A percentile compares a stretch with the other conserved stretches of the same genome.
These are phyloP conservation scores for Serinus canaria DNA, from an alignment of 2,113 vertebrate species.

Conservation along the genomic window DNA sequence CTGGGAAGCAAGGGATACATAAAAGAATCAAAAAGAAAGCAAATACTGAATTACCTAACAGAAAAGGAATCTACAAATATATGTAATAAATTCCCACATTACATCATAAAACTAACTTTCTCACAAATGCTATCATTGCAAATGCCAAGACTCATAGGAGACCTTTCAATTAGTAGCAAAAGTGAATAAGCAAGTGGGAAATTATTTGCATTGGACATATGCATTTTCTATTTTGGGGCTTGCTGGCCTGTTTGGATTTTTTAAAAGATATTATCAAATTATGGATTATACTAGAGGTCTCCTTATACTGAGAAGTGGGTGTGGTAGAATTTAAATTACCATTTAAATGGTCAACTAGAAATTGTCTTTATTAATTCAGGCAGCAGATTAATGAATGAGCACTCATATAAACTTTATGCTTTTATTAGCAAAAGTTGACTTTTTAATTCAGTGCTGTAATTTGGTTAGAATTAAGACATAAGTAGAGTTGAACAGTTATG, in stretches of 20 bases:
- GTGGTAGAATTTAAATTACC: background rate
- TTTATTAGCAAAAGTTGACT: background rate
- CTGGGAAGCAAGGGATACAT: conserved; percentile 8
- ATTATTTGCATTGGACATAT: background rate
- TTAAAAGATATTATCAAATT: background rate
- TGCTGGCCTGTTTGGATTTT: background rate
- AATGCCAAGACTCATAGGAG: background rate
- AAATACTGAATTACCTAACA: conserved; percentile 7
- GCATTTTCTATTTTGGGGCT: background rate
- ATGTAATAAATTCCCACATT: conserved; percentile 33
- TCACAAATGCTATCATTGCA: conserved; percentile 30
- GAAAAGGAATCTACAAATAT: conserved; percentile 35
- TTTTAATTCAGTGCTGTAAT: background rate
- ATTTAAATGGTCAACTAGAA: background rate
- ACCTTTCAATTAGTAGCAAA: background rate
- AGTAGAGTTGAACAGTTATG: background rate
- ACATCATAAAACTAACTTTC: conserved; percentile 45
- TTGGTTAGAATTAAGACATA: background rate
- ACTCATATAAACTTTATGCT: background rate
- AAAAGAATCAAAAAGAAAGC: conserved; percentile 21
- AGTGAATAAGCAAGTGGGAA: background rate
- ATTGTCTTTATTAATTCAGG: background rate
- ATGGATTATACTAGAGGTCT: background rate
- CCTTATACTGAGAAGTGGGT: background rate
- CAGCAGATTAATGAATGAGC: background rate